Evolutionary conservation across 1,140 invertebrate genomes (phyloP).

Genomic region (Battus philenor): DNA sequence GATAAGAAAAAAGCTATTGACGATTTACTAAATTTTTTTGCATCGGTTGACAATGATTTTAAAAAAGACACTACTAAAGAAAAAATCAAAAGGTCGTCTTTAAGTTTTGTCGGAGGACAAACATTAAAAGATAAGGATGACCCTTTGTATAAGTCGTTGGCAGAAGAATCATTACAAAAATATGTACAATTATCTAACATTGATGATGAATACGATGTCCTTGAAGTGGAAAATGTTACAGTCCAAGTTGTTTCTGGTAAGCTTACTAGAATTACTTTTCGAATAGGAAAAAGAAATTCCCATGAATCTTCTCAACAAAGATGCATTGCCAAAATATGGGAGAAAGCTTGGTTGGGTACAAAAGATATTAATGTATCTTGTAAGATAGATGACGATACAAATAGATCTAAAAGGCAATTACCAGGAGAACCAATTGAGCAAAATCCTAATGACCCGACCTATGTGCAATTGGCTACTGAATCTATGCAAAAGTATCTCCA

Average conservation of each 20-base stretch:
- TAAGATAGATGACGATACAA: constrained; percentile 6
- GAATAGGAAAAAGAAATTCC: constrained; percentile 16
- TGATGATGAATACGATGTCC: constrained; percentile 19
- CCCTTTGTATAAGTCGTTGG: constrained; percentile 21
- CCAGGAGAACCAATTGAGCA: constrained; percentile 12
- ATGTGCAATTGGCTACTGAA: constrained; percentile 18
- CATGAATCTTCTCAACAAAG: constrained; percentile 10
- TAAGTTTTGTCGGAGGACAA: constrained; percentile 17
- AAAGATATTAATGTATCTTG: constrained; percentile 29
- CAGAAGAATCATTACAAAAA: constrained; percentile 14
- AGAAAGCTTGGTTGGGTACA: constrained; percentile 26
- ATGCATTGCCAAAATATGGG: constrained; percentile 62
- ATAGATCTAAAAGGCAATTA: constrained; percentile 23
- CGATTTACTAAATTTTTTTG: constrained; percentile 57
- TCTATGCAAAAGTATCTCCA: constrained; percentile 14
- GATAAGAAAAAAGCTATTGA: constrained; percentile 57
- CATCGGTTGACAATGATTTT: constrained; percentile 40
- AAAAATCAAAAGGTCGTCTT: constrained; percentile 23
- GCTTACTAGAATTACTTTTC: constrained; percentile 28
- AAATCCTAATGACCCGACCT: constrained; percentile 22
- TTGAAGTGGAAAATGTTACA: constrained; percentile 29
- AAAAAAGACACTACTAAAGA: constrained; percentile 30
- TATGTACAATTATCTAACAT: constrained; percentile 19
- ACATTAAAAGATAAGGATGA: constrained; percentile 19
- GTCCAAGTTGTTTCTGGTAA: constrained; percentile 33